These are phyloP conservation scores for Apodemus speciosus DNA, from an alignment of 2,113 vertebrate species.

Conservation along the genomic window DNA sequence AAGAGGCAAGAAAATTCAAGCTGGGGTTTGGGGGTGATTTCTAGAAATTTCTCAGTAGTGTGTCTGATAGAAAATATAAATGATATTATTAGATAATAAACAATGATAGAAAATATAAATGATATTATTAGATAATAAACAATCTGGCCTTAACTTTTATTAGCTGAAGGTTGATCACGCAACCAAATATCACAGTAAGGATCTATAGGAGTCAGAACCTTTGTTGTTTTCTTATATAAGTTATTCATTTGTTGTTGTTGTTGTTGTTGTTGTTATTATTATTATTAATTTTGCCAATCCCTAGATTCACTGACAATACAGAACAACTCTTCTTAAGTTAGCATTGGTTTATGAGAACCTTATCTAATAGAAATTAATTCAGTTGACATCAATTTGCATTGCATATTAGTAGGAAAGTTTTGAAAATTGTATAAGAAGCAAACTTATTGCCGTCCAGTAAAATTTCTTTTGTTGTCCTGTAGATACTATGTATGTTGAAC, in stretches of 20 bases:
- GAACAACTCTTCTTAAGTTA: conserved; percentile 22
- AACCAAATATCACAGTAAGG: not conserved
- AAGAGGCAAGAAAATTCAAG: conserved; percentile 34
- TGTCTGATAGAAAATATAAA: not conserved
- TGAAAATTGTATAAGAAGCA: conserved; percentile 9
- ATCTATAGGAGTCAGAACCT: conserved; percentile 31
- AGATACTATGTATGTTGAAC: not conserved
- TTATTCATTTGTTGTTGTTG: not conserved
- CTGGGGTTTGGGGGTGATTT: conserved; percentile 21
- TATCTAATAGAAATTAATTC: conserved; percentile 35
- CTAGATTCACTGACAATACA: not conserved
- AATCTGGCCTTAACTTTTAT: conserved; percentile 47
- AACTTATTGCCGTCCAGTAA: not conserved
- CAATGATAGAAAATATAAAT: conserved; percentile 18
- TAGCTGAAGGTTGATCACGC: conserved; percentile 16
- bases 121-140: conserved; percentile 39
- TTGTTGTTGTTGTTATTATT: too few relatives aligned
- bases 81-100: conserved; percentile 1
- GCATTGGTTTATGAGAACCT: not conserved
- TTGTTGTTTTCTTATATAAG: not conserved
- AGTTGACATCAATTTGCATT: not conserved
- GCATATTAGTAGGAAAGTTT: conserved; percentile 4
- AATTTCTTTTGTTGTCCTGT: not conserved
- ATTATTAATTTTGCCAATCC: not conserved
- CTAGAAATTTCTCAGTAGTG: conserved; percentile 45